Conservation (phyloP, 2,113 vertebrate species). For the Rhinolophus sinicus region DNA sequence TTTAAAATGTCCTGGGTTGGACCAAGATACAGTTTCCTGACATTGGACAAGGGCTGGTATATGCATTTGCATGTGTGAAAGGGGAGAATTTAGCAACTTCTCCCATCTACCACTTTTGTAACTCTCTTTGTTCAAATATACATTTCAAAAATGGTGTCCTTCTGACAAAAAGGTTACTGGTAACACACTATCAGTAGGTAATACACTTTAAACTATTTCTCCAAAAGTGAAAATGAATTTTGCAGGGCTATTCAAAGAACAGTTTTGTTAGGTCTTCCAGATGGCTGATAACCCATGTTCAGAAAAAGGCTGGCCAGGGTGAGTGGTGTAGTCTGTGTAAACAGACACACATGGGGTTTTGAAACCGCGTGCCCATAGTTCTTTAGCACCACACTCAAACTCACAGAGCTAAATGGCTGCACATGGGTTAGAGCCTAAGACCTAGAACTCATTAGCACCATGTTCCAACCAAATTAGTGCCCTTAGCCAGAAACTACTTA, state of each 20-base stretch:
- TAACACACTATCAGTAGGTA: background rate
- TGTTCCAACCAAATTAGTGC: constrained; percentile 52
- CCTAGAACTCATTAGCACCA: constrained; percentile 54
- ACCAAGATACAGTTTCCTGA: background rate
- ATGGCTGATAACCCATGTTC: constrained; percentile 29
- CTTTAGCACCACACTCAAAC: constrained; percentile 51
- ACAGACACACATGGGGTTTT: constrained; percentile 22
- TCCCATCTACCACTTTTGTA: background rate
- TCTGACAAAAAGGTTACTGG: background rate
- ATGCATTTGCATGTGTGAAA: background rate
- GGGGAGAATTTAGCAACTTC: background rate
- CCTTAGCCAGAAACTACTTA: constrained; percentile 32
- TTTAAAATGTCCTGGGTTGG: background rate
- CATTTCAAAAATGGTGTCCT: background rate
- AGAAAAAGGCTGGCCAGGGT: constrained; percentile 26
- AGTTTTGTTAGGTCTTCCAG: constrained; percentile 8
- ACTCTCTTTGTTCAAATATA: background rate
- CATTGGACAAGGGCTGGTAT: background rate
- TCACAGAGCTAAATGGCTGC: constrained; percentile 51
- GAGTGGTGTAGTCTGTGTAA: constrained; percentile 28
- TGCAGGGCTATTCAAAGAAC: constrained; percentile 19
- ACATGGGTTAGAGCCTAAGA: constrained; percentile 42
- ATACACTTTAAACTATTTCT: background rate
- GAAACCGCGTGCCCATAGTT: constrained; percentile 22
- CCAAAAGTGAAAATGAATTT: constrained; percentile 58